These are phyloP conservation scores for Indicator indicator DNA, from an alignment of 2,113 vertebrate genomes.

Conservation along the genomic window DNA sequence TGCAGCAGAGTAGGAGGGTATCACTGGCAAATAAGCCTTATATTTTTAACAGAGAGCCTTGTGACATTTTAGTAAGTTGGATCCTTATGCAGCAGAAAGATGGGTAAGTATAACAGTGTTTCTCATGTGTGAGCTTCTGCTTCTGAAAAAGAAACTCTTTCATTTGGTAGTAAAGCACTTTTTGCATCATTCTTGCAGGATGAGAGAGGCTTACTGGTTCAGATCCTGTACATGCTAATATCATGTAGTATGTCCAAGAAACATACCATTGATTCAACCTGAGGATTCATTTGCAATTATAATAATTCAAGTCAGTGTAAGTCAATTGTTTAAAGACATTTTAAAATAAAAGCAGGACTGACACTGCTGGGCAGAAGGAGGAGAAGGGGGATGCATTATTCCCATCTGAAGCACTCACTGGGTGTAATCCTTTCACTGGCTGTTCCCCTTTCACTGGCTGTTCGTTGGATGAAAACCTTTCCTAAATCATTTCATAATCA, in stretches of 20 bases:
- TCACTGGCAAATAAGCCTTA: conserved; percentile 60
- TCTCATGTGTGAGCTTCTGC: conserved; percentile 1
- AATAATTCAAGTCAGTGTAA: not conserved
- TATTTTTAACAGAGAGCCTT: conserved; percentile 48
- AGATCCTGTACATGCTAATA: not conserved
- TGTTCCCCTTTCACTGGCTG: not conserved
- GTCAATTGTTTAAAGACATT: not conserved
- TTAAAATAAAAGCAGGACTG: not conserved
- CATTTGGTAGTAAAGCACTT: not conserved
- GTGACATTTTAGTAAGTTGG: conserved; percentile 9
- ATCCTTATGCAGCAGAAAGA: conserved; percentile 24
- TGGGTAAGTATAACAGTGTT: conserved; percentile 12
- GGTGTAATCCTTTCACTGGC: not conserved
- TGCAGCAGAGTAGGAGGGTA: conserved; percentile 52
- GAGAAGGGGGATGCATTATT: not conserved
- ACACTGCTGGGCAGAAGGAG: not conserved
- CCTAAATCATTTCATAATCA: not conserved
- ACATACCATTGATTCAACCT: not conserved
- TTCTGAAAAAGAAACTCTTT: conserved; percentile 10
- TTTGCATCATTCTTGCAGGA: not conserved
- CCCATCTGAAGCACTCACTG: not conserved
- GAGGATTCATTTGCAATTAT: not conserved
- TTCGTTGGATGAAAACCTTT: not conserved
- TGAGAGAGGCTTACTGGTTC: not conserved
- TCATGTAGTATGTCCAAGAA: not conserved